Evolutionary conservation across 1,140 invertebrate species (phyloP), one percentile per base, ranked within the genome.

Genomic region (Magallana ariakensis): DNA sequence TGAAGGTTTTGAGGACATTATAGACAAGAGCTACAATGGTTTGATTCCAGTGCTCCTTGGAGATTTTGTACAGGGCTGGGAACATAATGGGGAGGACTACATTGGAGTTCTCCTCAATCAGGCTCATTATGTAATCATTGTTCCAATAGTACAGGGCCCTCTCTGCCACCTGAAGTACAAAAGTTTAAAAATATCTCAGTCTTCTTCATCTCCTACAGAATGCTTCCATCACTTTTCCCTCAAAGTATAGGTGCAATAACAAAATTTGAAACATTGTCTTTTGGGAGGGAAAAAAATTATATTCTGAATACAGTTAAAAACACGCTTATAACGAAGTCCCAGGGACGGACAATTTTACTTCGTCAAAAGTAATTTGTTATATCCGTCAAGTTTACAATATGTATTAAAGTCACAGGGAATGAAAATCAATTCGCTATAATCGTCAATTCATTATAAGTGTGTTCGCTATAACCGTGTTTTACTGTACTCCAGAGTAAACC

Each of bases 61-160:
- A 95, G 86, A 94, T 94, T 87, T 92, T 93, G 88, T 95, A 95
- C 13, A 95, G 92, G 26, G 95, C 97, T 62, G 99, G 98, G 95
- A 99, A 99, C 98, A 98, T 96, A 86, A 99, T 97, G 26, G 95
- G 95, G 80, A 95, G 91, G 83, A 95, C 90, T 53, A 92, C 90
- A 70, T 90, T 91, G 80, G 93, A 94, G 89, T 95, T 95, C 87
- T 96, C 95, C 89, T 95, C 94, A 84, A 96, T 95, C 89, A 96
- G 89, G 87, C 94, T 95, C 85, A 95, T 91, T 84, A 96, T 95
- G 91, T 96, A 96, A 85, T 96, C 95, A 91, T 96, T 96, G 92
- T 95, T 96, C 95, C 95, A 96, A 88, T 95, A 96, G 89, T 96
- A 96, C 75, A 96, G 93, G 62, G 95, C 95, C 81, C 95, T 92